Evolutionary conservation across 2,888 invertebrate species (phyloP), one percentile per base, ranked within the genome.

Genomic region (Embidobia sp.): DNA sequence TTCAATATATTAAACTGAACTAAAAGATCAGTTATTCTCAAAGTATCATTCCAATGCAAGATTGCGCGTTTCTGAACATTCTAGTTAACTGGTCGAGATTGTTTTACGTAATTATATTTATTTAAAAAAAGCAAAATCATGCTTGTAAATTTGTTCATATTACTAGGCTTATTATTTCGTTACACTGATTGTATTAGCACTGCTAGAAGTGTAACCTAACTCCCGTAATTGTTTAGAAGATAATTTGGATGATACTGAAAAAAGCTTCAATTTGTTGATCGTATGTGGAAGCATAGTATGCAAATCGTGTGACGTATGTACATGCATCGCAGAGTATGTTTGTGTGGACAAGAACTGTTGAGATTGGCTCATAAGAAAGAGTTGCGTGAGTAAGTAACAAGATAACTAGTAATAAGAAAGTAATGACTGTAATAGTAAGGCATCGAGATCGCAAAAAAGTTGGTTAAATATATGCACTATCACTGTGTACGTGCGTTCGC

Each of bases 371-470:
- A 75, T 69, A 80, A 80, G 80, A 83, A 79, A 78, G 80, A 77
- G 76, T 77, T 79, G 79, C 77, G 76, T 80, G 82, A 82, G 80
- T 81, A 79, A 80, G 80, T 80, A 83, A 83, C 83, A 80, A 85
- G 83, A 84, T 85, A 85, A 84, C 84, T 83, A 82, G 84, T 82
- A 84, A 84, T 84, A 83, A 84, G 82, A 78, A 85, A 82, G 82
- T 86, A 83, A 86, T 85, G 83, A 82, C 80, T 80, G 80, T 77
- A 78, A 79, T 63, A 79, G 73, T 53, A 59, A 42, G 63, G 53
- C 57, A 75, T 77, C 61, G 74, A 78, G 77, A 79, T 78, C 78
- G 80, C 63, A 69, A 78, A 75, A 79, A 74, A 72, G 73, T 75
- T 67, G 37, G 57, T 46, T 35, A 57, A 59, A 35, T 61, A 70